Percentiles rank a stretch among this genome's conserved stretches.
Evolutionary conservation across 2,888 invertebrate genomes (phyloP).

Genomic region (Clistopyga incitator): DNA sequence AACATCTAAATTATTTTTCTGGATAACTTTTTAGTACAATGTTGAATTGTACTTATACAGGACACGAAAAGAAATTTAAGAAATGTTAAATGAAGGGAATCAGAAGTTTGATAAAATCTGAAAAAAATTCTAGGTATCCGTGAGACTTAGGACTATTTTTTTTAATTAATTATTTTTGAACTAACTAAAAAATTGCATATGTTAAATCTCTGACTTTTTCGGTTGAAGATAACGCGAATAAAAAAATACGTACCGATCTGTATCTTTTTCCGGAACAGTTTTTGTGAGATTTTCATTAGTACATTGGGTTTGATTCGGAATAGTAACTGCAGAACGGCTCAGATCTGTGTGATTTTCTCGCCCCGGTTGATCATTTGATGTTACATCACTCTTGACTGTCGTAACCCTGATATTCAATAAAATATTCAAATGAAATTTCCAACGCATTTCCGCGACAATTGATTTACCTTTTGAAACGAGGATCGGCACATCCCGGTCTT

Average conservation of each 20-base stretch:
- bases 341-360: conserved; percentile 55
- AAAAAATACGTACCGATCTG: conserved; percentile 62
- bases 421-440: background rate
- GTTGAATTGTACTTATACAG: too few relatives aligned
- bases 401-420: conserved; percentile 66
- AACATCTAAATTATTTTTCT: too few relatives aligned
- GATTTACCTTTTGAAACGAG: conserved; percentile 79
- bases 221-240: background rate
- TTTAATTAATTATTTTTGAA: too few relatives aligned
- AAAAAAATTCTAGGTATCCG: too few relatives aligned
- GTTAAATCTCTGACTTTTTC: background rate
- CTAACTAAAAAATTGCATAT: background rate
- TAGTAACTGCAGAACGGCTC: conserved; percentile 61
- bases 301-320: conserved; percentile 58
- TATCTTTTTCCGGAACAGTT: conserved; percentile 66
- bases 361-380: conserved; percentile 66
- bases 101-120: too few relatives aligned
- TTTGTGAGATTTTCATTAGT: conserved; percentile 58
- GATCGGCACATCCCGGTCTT: conserved; percentile 77
- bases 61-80: too few relatives aligned
- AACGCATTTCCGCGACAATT: background rate
- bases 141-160: too few relatives aligned
- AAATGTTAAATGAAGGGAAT: too few relatives aligned
- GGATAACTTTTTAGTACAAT: too few relatives aligned
- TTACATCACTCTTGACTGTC: conserved; percentile 70